These are phyloP conservation scores for Sceloporus tristichus DNA, from an alignment of 2,113 vertebrate species.

Conservation along the genomic window DNA sequence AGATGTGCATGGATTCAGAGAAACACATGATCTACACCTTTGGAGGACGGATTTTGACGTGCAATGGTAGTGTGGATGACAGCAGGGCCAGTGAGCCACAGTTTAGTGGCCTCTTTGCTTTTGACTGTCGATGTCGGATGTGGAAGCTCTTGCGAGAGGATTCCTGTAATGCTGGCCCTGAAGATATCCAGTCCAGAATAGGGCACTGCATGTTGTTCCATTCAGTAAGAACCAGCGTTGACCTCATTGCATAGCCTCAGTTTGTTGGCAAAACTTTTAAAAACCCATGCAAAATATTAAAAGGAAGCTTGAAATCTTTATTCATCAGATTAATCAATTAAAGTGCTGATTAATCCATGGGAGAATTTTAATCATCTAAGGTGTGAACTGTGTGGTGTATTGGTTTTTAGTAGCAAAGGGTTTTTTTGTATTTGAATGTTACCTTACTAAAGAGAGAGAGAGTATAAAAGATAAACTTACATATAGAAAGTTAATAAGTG, in stretches of 20 bases:
- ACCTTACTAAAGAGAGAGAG: neutral
- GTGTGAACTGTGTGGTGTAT: neutral
- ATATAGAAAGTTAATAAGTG: neutral
- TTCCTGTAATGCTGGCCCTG: constrained; percentile 97
- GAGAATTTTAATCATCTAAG: neutral
- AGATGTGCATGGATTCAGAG: constrained; percentile 99
- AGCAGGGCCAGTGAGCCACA: constrained; percentile 94
- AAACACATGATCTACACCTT: constrained; percentile 99
- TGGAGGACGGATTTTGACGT: constrained; percentile 95
- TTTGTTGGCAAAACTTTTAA: too few species aligned
- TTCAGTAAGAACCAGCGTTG: constrained; percentile 78
- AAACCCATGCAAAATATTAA: neutral
- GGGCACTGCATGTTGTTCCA: constrained; percentile 99
- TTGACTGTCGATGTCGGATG: constrained; percentile 88
- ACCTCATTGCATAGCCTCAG: too few species aligned
- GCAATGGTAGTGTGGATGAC: constrained; percentile 95
- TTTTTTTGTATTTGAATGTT: neutral
- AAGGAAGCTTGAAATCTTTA: neutral
- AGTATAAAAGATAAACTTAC: neutral
- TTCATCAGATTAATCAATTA: too few species aligned
- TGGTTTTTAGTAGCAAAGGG: neutral
- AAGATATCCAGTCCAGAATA: constrained; percentile 97
- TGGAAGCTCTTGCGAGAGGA: constrained; percentile 97
- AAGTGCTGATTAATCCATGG: neutral
- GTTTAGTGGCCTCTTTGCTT: constrained; percentile 97